These are phyloP conservation scores for Cecropterus lyciades DNA, from an alignment of 1,140 invertebrate genomes.

Conservation along the genomic window DNA sequence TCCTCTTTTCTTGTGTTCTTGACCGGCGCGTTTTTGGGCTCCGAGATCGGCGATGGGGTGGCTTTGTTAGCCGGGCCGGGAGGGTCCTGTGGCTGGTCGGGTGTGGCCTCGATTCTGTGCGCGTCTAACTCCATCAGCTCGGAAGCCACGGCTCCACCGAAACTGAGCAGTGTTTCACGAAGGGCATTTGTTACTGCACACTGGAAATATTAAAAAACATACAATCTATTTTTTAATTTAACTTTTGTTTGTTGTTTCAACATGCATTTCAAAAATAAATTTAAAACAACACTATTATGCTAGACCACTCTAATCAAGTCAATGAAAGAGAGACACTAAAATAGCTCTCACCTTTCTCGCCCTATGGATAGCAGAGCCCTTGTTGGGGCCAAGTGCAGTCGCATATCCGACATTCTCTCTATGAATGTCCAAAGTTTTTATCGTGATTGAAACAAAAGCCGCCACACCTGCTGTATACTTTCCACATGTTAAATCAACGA, in stretches of 20 bases:
- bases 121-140: constrained; percentile 65
- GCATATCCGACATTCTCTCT: constrained; percentile 81
- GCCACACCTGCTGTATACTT: constrained; percentile 76
- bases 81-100: constrained; percentile 40
- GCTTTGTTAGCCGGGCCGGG: constrained; percentile 42
- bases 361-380: constrained; percentile 77
- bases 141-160: constrained; percentile 69
- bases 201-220: constrained; percentile 49
- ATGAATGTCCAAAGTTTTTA: constrained; percentile 73
- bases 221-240: no score
- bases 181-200: constrained; percentile 79
- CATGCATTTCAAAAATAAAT: not conserved
- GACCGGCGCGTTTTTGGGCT: constrained; percentile 37
- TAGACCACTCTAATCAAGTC: no score
- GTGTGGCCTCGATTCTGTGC: constrained; percentile 36
- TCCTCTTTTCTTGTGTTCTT: constrained; percentile 17
- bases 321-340: no score
- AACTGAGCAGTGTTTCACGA: constrained; percentile 75
- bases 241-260: no score
- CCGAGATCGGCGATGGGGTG: constrained; percentile 15
- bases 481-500: constrained; percentile 69
- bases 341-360: constrained; percentile 69
- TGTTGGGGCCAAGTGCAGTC: constrained; percentile 59
- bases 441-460: constrained; percentile 73
- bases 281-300: no score